These are phyloP conservation scores for Phytoseiulus persimilis DNA, from an alignment of 2,888 invertebrate species.

Conservation along the genomic window DNA sequence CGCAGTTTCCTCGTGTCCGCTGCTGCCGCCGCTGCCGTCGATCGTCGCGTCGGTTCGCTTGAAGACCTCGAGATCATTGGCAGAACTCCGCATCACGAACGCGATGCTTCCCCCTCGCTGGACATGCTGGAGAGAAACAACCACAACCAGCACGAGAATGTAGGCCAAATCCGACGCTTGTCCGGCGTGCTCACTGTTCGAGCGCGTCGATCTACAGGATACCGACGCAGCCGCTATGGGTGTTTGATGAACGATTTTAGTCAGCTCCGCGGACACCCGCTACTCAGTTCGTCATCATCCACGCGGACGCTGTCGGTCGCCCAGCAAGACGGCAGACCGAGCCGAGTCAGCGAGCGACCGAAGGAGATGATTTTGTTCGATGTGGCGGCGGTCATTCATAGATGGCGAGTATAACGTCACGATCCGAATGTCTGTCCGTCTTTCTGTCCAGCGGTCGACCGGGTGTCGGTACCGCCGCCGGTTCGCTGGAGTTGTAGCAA, in stretches of 20 bases:
- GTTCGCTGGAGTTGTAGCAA: too few species aligned
- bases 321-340: not conserved
- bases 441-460: not conserved
- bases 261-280: not conserved
- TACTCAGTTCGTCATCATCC: not conserved
- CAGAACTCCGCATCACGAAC: not conserved
- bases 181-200: not conserved
- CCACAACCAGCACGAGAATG: not conserved
- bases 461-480: too few species aligned
- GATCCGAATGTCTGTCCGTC: not conserved
- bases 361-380: not conserved
- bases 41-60: not conserved
- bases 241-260: not conserved
- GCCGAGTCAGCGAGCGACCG: not conserved
- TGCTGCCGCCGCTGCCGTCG: not conserved
- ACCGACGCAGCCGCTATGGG: not conserved
- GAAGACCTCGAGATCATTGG: not conserved
- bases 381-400: not conserved
- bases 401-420: not conserved
- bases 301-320: not conserved
- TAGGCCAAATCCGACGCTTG: not conserved
- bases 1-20: not conserved
- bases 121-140: too few species aligned
- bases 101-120: too few species aligned
- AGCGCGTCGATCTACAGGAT: not conserved